Evolutionary conservation across 2,888 invertebrate genomes (phyloP).

Genomic region (Calameuta filiformis): DNA sequence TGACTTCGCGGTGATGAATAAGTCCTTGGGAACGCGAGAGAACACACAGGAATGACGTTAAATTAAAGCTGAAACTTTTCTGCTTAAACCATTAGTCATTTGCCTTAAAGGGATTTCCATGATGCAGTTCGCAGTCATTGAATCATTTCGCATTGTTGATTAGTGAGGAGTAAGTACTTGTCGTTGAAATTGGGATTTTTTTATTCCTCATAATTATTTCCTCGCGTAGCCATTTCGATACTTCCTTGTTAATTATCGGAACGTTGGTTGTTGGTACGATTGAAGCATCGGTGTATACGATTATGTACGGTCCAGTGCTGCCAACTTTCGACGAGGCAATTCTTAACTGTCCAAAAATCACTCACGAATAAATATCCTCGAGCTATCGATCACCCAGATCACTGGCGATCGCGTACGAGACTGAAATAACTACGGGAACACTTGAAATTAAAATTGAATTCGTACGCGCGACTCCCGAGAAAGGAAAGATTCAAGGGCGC

Average conservation of each 20-base stretch:
- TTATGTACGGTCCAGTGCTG: no score
- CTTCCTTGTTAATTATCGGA: neutral
- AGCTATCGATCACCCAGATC: neutral
- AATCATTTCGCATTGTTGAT: neutral
- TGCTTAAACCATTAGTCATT: slow-evolving; percentile 2
- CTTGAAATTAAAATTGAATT: neutral
- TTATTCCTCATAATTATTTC: neutral
- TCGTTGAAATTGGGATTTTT: neutral
- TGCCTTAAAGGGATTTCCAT: slow-evolving; percentile 2
- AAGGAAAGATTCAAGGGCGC: neutral
- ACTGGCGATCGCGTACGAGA: neutral
- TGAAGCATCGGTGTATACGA: neutral
- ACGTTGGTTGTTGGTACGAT: neutral
- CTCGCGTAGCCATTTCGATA: neutral
- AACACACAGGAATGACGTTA: neutral
- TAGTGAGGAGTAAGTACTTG: neutral
- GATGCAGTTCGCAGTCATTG: neutral
- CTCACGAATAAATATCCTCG: neutral
- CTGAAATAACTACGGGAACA: neutral
- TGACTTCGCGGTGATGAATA: slow-evolving; percentile 12
- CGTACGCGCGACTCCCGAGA: neutral
- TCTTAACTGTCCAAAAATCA: neutral
- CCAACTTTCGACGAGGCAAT: neutral
- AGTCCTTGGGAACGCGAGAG: slow-evolving; percentile 16
- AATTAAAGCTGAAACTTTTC: neutral